Base-by-base conservation (phyloP, 2,888 invertebrate genomes). In the Helobdella robusta region DNA sequence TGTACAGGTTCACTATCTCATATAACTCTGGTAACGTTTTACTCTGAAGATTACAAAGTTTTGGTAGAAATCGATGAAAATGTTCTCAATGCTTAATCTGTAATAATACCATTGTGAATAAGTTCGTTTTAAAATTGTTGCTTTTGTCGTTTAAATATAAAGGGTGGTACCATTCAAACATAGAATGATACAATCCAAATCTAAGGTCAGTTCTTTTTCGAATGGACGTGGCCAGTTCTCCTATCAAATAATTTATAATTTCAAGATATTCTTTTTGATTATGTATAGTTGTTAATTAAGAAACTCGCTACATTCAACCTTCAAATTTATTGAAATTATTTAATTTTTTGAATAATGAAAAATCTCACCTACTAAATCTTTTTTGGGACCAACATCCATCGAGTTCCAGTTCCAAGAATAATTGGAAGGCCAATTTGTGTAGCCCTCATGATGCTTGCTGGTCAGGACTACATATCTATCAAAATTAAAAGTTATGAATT, bases 371-470 rank as follows among this genome's bases (percentile, higher is more conserved):
- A 91, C 84, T 56, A 92, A 79, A 79, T 92, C 89, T 59, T 85
- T 78, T 66, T 85, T 84, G 0, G 89, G 88, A 0, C 90, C 90
- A 61, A 87, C 83, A 72, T 89, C 89, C 73, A 84, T 80, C 0
- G 89, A 80, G 77, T 91, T 91, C 91, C 91, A 91, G 74, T 88
- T 87, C 75, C 86, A 93, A 0, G 89, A 86, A 63, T 84, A 84
- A 70, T 83, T 84, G 0, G 89, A 89, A n/a, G 89, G 89, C 85
- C 89, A 91, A 59, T 89, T 76, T 4, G 89, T 86, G 75, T 83
- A 91, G 0, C 91, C 91, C 76, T 91, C 91, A 77, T 91, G 90
- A 78, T 91, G 91, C 78, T 91, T 91, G 75, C 87, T 89, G 6
- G 90, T 90, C 46, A 91, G 76, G 0, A 91, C 88, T 1, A 90